Evolutionary conservation across 2,888 invertebrate species (phyloP).

Genomic region (Drosophila monieri): DNA sequence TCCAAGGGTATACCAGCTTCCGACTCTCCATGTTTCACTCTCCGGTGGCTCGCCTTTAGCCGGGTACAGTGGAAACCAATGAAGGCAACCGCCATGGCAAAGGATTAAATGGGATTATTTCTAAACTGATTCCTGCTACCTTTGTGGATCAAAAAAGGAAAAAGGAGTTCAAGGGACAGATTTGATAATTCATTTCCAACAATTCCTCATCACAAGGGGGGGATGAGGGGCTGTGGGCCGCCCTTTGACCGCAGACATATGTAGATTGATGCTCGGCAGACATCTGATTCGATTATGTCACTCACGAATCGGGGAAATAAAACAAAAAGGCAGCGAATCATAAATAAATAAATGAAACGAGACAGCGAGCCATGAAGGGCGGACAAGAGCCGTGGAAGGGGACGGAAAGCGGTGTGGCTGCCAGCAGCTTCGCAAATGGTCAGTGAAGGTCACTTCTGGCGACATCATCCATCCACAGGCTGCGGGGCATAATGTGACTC

Average conservation of each 20-base stretch:
- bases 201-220: too few relatives aligned
- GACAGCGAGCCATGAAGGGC: conserved; percentile 3
- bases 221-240: neutral
- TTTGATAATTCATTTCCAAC: too few relatives aligned
- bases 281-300: conserved; percentile 33
- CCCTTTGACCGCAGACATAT: conserved; percentile 3
- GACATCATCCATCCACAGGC: conserved; percentile 31
- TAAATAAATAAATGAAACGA: neutral
- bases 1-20: neutral
- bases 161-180: too few relatives aligned
- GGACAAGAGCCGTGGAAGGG: conserved; percentile 21
- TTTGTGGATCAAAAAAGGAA: too few relatives aligned
- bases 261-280: conserved; percentile 13
- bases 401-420: conserved; percentile 13
- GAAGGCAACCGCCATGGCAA: neutral
- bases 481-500: conserved; percentile 26
- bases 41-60: conserved; percentile 1
- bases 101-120: neutral
- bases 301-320: conserved; percentile 16
- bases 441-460: conserved; percentile 67
- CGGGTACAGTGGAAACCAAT: neutral
- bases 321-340: neutral
- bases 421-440: conserved; percentile 65
- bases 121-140: neutral
- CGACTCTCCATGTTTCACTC: neutral